A percentile compares a stretch with the other conserved stretches of the same genome.
Conservation (phyloP, 2,797 vertebrate genomes). For the Gambusia yucatana region DNA sequence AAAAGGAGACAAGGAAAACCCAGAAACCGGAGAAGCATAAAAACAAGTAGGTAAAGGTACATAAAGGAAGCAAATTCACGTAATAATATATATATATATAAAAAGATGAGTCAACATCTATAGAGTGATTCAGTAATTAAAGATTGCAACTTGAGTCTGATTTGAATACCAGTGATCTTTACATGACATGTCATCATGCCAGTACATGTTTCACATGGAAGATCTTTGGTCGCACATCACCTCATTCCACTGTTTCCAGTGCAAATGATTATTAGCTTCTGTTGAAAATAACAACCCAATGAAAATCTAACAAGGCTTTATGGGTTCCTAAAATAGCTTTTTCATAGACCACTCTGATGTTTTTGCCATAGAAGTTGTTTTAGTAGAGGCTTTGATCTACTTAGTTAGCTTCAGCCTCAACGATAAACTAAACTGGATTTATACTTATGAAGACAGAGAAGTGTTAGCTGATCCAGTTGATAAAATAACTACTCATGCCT, state of each 20-base stretch:
- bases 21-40: neutral
- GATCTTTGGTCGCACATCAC: neutral
- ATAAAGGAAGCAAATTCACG: neutral
- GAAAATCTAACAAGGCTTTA: neutral
- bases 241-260: neutral
- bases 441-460: neutral
- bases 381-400: neutral
- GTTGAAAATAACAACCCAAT: neutral
- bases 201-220: neutral
- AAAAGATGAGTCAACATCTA: neutral
- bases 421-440: neutral
- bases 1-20: neutral
- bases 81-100: neutral
- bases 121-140: neutral
- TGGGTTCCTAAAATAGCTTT: neutral
- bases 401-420: neutral
- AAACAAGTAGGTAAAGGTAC: neutral
- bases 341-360: neutral
- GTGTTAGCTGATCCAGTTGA: neutral
- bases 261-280: neutral
- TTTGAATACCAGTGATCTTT: neutral
- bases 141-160: neutral
- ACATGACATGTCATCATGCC: neutral
- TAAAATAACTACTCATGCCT: neutral
- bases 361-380: neutral